Evolutionary conservation across 2,113 vertebrate species (phyloP).

Genomic region (Cavia porcellus): DNA sequence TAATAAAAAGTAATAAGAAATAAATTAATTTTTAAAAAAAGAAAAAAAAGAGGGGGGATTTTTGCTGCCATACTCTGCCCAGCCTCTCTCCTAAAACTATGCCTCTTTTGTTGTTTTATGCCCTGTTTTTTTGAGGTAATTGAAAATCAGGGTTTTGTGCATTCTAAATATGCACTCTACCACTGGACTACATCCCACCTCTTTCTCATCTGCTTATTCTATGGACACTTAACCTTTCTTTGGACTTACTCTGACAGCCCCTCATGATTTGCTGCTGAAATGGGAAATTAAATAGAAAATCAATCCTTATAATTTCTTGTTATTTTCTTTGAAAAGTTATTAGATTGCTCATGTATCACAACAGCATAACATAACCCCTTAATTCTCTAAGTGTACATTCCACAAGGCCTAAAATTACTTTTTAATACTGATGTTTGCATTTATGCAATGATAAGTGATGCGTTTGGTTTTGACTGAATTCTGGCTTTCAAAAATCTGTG

Average conservation of each 20-base stretch:
- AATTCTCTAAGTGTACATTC: conserved; percentile 61
- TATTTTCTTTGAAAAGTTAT: background rate
- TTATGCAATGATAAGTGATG: background rate
- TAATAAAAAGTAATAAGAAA: too few species aligned
- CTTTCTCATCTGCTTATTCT: background rate
- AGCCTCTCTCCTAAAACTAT: background rate
- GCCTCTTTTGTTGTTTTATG: background rate
- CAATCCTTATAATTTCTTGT: background rate
- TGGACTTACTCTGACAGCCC: background rate
- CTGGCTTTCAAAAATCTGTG: background rate
- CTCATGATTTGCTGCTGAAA: conserved; percentile 6
- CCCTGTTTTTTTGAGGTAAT: background rate
- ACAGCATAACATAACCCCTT: conserved; percentile 51
- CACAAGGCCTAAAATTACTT: conserved; percentile 7
- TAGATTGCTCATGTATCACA: background rate
- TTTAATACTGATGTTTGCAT: conserved; percentile 24
- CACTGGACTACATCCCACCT: background rate
- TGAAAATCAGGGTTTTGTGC: background rate
- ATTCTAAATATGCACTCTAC: background rate
- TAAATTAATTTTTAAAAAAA: too few species aligned
- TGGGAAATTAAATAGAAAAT: conserved; percentile 33
- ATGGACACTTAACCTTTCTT: background rate
- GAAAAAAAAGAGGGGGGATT: too few species aligned
- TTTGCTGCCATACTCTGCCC: background rate
- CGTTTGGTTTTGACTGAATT: conserved; percentile 39